phyloP scores from a whole-genome alignment of 92 coral and sea anemone species.

The Galaxea fascicularis region DNA sequence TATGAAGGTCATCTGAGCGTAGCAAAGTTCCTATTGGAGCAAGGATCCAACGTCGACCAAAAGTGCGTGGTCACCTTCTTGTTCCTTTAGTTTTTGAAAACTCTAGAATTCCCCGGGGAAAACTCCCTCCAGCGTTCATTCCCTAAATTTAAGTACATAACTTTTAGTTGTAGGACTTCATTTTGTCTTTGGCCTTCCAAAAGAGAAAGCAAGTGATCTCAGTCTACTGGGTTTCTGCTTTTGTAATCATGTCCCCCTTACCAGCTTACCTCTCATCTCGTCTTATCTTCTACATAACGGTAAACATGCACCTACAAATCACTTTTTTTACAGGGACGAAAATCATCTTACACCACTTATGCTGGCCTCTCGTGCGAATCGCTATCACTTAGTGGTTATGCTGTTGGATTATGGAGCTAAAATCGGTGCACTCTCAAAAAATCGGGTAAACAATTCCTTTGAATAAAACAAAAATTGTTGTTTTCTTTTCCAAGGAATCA shows the following conservation, averaged over 20 bases:
- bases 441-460: constrained; percentile 58
- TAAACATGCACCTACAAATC: too few relatives aligned
- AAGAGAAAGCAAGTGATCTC: too few relatives aligned
- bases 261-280: background rate
- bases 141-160: too few relatives aligned
- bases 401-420: constrained; percentile 81
- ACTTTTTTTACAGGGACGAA: constrained; percentile 69
- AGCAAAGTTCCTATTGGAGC: constrained; percentile 63
- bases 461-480: background rate
- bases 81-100: background rate
- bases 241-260: too few relatives aligned
- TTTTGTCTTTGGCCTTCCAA: too few relatives aligned
- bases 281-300: background rate
- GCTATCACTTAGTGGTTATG: constrained; percentile 20
- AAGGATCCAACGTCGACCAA: constrained; percentile 76
- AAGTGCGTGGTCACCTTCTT: constrained; percentile 39
- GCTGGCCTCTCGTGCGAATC: constrained; percentile 57
- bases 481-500: background rate
- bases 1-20: constrained; percentile 50
- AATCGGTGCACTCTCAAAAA: constrained; percentile 71
- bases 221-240: too few relatives aligned
- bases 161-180: too few relatives aligned
- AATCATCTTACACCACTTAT: constrained; percentile 83
- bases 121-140: too few relatives aligned
- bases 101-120: background rate